These are phyloP conservation scores for Hypotaenidia okinawae DNA, from an alignment of 2,797 vertebrate genomes.

Conservation along the genomic window DNA sequence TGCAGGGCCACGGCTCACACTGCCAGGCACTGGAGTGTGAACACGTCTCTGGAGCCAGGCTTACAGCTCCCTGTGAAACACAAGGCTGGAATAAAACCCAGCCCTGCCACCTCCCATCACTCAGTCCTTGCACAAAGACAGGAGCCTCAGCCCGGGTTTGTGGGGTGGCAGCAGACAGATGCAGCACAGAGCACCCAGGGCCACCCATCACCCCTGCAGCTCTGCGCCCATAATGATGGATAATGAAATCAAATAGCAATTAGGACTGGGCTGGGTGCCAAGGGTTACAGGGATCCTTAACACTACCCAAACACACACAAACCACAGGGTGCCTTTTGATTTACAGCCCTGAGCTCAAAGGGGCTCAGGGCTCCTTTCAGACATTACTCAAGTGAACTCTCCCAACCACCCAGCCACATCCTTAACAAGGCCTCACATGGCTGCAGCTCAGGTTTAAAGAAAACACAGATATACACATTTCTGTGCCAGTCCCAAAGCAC, in stretches of 20 bases:
- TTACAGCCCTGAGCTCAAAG: not conserved
- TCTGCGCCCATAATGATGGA: not conserved
- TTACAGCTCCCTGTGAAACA: not conserved
- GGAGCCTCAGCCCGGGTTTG: not conserved
- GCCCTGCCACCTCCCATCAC: not conserved
- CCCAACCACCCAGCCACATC: rapidly evolving
- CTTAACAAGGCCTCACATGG: not conserved
- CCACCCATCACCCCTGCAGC: not conserved
- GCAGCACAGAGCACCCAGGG: not conserved
- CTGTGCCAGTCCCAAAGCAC: not conserved
- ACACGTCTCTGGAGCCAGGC: not conserved
- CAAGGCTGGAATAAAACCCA: not conserved
- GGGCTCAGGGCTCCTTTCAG: not conserved
- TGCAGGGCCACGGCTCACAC: not conserved
- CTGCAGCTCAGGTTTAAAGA: not conserved
- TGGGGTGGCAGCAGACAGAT: not conserved
- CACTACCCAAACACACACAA: not conserved
- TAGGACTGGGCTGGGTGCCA: not conserved
- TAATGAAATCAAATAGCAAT: not conserved
- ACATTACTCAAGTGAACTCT: not conserved
- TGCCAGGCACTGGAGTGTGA: not conserved
- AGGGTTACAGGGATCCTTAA: not conserved
- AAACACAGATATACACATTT: not conserved
- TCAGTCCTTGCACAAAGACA: not conserved
- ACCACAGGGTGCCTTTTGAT: not conserved